A percentile compares a stretch with the other conserved stretches of the same genome.
Conservation (phyloP, 2,888 invertebrate species). For the Arctia plantaginis region DNA sequence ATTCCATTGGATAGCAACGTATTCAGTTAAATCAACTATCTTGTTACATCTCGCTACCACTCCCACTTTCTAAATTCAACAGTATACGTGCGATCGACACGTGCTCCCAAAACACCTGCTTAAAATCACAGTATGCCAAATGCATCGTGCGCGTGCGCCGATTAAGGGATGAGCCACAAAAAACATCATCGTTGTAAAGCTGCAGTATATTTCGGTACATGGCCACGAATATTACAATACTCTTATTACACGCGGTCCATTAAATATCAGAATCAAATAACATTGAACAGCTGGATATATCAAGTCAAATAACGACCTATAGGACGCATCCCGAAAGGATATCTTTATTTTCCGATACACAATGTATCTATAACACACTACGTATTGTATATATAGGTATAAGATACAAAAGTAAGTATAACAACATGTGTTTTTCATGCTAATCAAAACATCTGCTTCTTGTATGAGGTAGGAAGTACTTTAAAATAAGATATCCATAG, state of each 20-base stretch:
- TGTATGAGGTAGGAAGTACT: background rate
- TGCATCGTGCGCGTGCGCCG: slow-evolving; percentile 51
- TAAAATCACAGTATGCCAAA: slow-evolving; percentile 52
- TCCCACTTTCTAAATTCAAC: slow-evolving; percentile 21
- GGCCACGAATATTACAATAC: slow-evolving; percentile 62
- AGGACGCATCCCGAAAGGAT: slow-evolving; percentile 33
- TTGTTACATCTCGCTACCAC: slow-evolving; percentile 39
- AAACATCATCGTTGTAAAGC: slow-evolving; percentile 51
- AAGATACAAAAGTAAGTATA: background rate
- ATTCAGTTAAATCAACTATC: slow-evolving; percentile 49
- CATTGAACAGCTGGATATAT: slow-evolving; percentile 78
- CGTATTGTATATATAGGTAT: background rate
- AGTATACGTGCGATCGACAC: slow-evolving; percentile 39
- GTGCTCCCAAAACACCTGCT: slow-evolving; percentile 60
- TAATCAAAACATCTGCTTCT: slow-evolving; percentile 4
- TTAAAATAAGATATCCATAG: background rate
- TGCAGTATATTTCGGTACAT: slow-evolving; percentile 56
- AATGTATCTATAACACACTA: background rate
- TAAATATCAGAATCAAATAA: slow-evolving; percentile 78
- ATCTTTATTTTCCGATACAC: slow-evolving; percentile 33
- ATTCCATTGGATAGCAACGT: slow-evolving; percentile 36
- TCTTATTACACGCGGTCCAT: slow-evolving; percentile 74
- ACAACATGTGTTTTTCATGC: background rate
- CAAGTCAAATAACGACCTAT: slow-evolving; percentile 63
- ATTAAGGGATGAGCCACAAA: slow-evolving; percentile 49